These are phyloP conservation scores for Chloroceryle aenea DNA, from an alignment of 2,113 vertebrate species.

Conservation along the genomic window DNA sequence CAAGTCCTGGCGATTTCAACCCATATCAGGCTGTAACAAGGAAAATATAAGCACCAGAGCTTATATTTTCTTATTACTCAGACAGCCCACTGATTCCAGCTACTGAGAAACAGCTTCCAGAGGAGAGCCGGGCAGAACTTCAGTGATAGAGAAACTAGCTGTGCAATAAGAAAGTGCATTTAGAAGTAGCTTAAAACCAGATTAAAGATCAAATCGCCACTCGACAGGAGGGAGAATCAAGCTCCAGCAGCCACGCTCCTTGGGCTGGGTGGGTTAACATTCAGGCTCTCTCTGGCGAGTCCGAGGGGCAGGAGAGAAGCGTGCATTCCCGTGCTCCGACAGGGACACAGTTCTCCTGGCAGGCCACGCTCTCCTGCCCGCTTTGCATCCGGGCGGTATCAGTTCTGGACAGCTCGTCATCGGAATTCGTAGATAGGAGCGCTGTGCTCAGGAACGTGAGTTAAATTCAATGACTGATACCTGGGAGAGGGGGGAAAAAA, in stretches of 20 bases:
- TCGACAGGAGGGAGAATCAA: slow-evolving; percentile 57
- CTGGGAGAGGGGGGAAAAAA: slow-evolving; percentile 66
- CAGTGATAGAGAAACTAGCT: slow-evolving; percentile 73
- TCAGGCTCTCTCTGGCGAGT: slow-evolving; percentile 74
- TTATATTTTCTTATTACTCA: slow-evolving; percentile 39
- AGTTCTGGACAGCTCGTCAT: slow-evolving; percentile 79
- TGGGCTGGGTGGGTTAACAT: slow-evolving; percentile 59
- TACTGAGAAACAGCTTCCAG: slow-evolving; percentile 55
- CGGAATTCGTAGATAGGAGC: slow-evolving; percentile 97
- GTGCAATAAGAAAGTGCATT: slow-evolving; percentile 78
- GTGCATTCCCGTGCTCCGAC: slow-evolving; percentile 63
- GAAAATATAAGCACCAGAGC: slow-evolving; percentile 58
- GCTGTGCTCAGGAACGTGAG: slow-evolving; percentile 92
- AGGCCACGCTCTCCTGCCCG: slow-evolving; percentile 71
- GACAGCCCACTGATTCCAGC: slow-evolving; percentile 36
- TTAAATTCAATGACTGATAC: slow-evolving; percentile 97
- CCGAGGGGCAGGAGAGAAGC: slow-evolving; percentile 72
- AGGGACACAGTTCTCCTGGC: slow-evolving; percentile 74
- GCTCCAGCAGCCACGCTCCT: slow-evolving; percentile 49
- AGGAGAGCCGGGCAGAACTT: slow-evolving; percentile 47
- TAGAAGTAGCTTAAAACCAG: slow-evolving; percentile 76
- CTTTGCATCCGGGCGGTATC: slow-evolving; percentile 58
- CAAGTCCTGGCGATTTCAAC: not conserved
- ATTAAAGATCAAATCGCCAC: slow-evolving; percentile 71
- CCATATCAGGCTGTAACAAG: not conserved